These are phyloP conservation scores for Tenthredo scrophulariae DNA, from an alignment of 2,888 invertebrate species.

Conservation along the genomic window DNA sequence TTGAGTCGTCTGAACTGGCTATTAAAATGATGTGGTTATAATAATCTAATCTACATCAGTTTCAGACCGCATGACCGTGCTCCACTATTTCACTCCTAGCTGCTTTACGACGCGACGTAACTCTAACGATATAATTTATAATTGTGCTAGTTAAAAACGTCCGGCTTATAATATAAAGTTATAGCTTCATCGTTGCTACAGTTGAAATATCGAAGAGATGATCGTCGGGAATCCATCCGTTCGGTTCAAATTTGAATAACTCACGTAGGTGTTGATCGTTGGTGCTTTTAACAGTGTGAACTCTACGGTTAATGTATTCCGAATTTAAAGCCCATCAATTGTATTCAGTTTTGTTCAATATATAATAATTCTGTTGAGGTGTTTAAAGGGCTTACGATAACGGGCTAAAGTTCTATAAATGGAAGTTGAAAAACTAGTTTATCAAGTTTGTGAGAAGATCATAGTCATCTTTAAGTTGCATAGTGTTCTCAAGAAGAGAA, in stretches of 20 bases:
- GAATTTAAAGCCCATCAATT: neutral
- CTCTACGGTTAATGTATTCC: neutral
- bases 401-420: neutral
- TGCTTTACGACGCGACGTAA: neutral
- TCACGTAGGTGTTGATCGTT: neutral
- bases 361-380: neutral
- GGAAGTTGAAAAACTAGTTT: neutral
- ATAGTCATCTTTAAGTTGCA: conserved; percentile 1
- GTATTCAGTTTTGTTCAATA: neutral
- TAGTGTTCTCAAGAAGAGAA: neutral
- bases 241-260: neutral
- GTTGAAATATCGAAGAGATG: neutral
- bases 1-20: neutral
- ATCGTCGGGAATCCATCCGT: neutral
- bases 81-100: neutral
- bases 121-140: neutral
- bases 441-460: conserved; percentile 2
- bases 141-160: neutral
- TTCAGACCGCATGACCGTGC: neutral
- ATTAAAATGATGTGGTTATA: neutral
- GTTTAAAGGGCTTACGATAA: neutral
- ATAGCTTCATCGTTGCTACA: neutral
- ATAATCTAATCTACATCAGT: neutral
- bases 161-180: neutral
- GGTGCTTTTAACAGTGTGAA: neutral